Conservation (phyloP, 1,140 invertebrate genomes). For the Hylyphantes graminicola region DNA sequence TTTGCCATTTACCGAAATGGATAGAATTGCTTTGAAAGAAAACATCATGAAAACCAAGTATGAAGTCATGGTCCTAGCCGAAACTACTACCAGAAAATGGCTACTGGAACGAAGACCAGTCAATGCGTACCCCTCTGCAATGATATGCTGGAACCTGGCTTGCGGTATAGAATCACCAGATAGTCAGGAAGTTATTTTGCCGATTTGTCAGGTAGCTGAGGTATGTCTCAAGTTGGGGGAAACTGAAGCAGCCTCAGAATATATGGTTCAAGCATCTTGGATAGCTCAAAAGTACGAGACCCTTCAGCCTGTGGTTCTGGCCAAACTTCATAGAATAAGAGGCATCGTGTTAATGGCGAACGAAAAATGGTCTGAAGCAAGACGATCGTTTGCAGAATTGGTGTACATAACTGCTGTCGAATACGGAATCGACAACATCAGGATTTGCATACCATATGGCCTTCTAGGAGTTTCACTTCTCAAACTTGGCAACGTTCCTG, state of each 20-base stretch:
- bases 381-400: slow-evolving; percentile 22
- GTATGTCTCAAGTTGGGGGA: not conserved
- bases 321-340: slow-evolving; percentile 6
- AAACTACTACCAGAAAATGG: slow-evolving; percentile 21
- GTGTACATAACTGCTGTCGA: not conserved
- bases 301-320: not conserved
- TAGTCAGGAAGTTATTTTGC: slow-evolving; percentile 4
- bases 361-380: not conserved
- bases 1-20: slow-evolving; percentile 27
- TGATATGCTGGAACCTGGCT: slow-evolving; percentile 30
- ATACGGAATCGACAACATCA: slow-evolving; percentile 3
- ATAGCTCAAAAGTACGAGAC: slow-evolving; percentile 29
- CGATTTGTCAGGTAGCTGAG: slow-evolving; percentile 36
- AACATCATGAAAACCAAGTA: not conserved
- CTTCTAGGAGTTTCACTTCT: slow-evolving; percentile 21
- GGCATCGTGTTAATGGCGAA: slow-evolving; percentile 16
- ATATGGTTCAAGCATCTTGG: slow-evolving; percentile 33
- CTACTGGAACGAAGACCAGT: slow-evolving; percentile 7
- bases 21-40: not conserved
- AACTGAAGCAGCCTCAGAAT: slow-evolving; percentile 9
- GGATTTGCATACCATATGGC: slow-evolving; percentile 16
- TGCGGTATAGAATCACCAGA: not conserved
- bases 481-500: slow-evolving; percentile 13
- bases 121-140: slow-evolving; percentile 21
- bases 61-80: not conserved